Base-by-base conservation (phyloP, 1,140 invertebrate genomes). In the Leptopilina boulardi region DNA sequence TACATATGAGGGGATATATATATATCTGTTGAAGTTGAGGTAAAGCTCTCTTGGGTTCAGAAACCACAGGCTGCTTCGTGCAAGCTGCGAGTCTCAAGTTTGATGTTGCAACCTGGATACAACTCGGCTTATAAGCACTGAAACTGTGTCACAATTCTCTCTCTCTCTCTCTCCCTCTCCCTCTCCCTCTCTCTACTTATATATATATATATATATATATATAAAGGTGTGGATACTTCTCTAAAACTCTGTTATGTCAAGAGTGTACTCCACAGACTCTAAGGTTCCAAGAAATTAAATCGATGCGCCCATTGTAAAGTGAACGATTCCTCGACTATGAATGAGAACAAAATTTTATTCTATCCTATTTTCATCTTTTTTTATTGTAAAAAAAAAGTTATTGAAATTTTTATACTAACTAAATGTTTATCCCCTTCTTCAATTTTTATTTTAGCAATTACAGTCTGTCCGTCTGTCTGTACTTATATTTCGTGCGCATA, bases 11-110 rank as follows among this genome's bases (percentile, higher is more conserved):
- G 13, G 4, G 23, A 66, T 66, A 34, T 66, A 21, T 56, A 19
- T 23, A 66, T 6, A 9, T 66, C 26, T 66, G 59, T 30, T 23
- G 51, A 42, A 47, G 82, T 79, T 44, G 70, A 79, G 78, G 80
- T 66, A 81, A 83, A 83, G 82, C 80, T 84, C 71, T 74, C 70
- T 70, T 34, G 80, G 83, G 80, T 82, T 84, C 30, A 54, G 77
- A 75, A 82, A 82, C 80, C 82, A 71, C 83, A 82, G 82, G 80
- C 79, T 82, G 82, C 80, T 76, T 74, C 75, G 56, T 81, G 79
- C 79, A 74, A 79, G 56, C 34, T 83, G 76, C 75, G 59, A 23
- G 59, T 78, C 79, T 78, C 26, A 30, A 77, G 79, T 72, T 75
- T 77, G 82, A 77, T 74, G 79, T 66, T 66, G 79, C 59, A 78